phyloP scores from a whole-genome alignment of 2,888 invertebrate genomes.

The Standfussiana lucernea region DNA sequence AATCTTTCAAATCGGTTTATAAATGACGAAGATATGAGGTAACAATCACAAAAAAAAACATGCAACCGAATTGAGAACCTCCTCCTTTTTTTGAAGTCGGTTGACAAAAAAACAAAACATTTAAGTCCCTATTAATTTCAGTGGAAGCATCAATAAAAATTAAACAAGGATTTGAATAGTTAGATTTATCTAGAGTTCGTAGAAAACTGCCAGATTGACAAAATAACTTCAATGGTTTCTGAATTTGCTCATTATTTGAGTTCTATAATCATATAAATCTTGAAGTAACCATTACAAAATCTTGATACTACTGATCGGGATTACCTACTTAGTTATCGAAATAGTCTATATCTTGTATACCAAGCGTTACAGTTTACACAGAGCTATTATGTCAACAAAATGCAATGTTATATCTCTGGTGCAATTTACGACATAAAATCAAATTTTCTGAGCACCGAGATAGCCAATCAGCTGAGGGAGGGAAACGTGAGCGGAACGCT shows the following conservation, averaged over 20 bases:
- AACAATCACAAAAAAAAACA: no score
- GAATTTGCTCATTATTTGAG: background rate
- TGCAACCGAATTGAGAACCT: no score
- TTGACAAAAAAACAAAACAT: no score
- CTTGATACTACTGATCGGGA: background rate
- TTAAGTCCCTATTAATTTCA: no score
- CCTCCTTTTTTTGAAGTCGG: no score
- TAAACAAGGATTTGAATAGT: background rate
- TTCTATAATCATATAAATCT: background rate
- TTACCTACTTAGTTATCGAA: background rate
- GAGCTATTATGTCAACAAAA: background rate
- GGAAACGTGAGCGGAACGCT: conserved; percentile 72
- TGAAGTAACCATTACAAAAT: background rate
- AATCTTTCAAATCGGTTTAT: no score
- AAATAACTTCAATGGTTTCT: background rate
- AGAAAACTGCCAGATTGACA: background rate
- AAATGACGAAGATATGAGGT: no score
- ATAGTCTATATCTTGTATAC: background rate
- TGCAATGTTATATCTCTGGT: conserved; percentile 7
- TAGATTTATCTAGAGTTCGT: background rate
- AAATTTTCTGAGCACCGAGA: conserved; percentile 75
- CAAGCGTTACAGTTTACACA: background rate
- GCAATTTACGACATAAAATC: conserved; percentile 66
- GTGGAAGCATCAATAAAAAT: background rate
- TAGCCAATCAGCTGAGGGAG: conserved; percentile 80